phyloP scores from a whole-genome alignment of 2,888 invertebrate genomes.

The Trissoscelio sp. region DNA sequence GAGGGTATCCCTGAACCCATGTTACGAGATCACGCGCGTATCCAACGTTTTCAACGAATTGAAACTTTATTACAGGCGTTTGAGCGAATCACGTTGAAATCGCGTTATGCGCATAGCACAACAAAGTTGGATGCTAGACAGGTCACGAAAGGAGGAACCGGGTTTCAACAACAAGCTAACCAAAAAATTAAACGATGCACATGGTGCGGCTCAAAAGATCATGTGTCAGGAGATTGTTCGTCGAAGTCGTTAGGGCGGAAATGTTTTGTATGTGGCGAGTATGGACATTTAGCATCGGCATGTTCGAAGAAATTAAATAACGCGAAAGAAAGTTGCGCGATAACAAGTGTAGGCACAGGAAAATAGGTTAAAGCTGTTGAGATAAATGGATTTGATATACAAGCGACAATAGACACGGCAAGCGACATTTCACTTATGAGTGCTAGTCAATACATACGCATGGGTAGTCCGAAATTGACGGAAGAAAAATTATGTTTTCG shows the following conservation, averaged over 20 bases:
- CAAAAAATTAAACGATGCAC: neutral
- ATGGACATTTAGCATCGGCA: slow-evolving; percentile 1
- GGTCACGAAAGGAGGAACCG: neutral
- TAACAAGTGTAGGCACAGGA: neutral
- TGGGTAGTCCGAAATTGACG: slow-evolving; percentile 47
- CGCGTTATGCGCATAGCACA: neutral
- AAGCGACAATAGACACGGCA: slow-evolving; percentile 38
- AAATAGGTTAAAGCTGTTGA: neutral
- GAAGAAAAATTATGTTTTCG: slow-evolving; percentile 18
- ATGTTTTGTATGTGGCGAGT: slow-evolving; percentile 1
- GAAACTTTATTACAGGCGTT: neutral
- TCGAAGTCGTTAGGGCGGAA: slow-evolving; percentile 5
- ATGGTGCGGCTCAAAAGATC: neutral
- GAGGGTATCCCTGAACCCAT: too few relatives aligned
- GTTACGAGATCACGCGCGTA: slow-evolving; percentile 12
- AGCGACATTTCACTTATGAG: slow-evolving; percentile 57
- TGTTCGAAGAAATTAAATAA: neutral
- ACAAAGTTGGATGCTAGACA: neutral
- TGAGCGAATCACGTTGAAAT: neutral
- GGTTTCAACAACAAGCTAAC: neutral
- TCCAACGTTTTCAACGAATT: slow-evolving; percentile 1
- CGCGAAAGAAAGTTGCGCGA: neutral
- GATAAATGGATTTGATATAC: neutral
- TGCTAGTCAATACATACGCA: slow-evolving; percentile 14
- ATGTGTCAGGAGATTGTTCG: slow-evolving; percentile 1